These are phyloP conservation scores for Drosophila persimilis DNA, from an alignment of 1,140 invertebrate species.

Conservation along the genomic window DNA sequence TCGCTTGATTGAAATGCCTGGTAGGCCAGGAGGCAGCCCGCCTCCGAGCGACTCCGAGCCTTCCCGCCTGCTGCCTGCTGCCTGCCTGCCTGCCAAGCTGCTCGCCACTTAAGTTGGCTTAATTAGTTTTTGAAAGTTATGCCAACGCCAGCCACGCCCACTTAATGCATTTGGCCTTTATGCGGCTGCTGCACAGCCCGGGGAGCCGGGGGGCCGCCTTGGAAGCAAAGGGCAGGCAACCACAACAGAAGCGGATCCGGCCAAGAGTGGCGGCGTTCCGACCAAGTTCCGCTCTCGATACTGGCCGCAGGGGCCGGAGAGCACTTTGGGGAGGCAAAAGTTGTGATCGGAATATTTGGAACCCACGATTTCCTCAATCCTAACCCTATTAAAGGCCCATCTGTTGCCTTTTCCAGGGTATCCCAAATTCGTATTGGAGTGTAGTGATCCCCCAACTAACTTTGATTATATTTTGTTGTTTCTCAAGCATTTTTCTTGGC, in stretches of 20 bases:
- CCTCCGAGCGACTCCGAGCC: neutral
- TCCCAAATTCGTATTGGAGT: neutral
- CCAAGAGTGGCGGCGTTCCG: constrained; percentile 19
- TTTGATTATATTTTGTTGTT: constrained; percentile 27
- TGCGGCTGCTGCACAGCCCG: constrained; percentile 21
- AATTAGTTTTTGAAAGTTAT: constrained; percentile 82
- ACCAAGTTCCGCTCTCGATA: constrained; percentile 33
- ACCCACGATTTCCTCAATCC: no score
- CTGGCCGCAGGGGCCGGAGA: constrained; percentile 3
- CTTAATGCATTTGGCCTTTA: constrained; percentile 63
- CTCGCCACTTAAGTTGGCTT: constrained; percentile 80
- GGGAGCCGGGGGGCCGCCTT: neutral
- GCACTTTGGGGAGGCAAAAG: no score
- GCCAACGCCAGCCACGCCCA: constrained; percentile 74
- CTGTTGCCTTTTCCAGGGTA: constrained; percentile 8
- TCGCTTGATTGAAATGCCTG: constrained; percentile 75
- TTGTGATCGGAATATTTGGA: no score
- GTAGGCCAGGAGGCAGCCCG: constrained; percentile 50
- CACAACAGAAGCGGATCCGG: constrained; percentile 53
- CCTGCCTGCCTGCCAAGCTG: constrained; percentile 34
- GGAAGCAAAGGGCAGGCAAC: constrained; percentile 22
- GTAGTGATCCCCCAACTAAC: no score
- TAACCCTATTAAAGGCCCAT: no score
- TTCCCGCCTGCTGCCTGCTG: no score
- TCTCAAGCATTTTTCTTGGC: constrained; percentile 52